These are phyloP conservation scores for Aphis gossypii DNA, from an alignment of 1,140 invertebrate species.

Conservation along the genomic window DNA sequence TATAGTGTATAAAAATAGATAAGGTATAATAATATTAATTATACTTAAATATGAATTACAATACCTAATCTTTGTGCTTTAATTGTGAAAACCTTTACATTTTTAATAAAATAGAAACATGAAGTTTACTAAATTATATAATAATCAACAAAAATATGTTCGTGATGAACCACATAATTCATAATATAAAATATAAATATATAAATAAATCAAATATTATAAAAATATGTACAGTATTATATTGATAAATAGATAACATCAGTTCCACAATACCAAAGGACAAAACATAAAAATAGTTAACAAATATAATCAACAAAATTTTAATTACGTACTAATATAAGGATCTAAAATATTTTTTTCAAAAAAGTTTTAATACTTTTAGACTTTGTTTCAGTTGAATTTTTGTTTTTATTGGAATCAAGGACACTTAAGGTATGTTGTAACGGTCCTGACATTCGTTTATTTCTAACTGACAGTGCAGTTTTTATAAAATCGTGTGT, in stretches of 20 bases:
- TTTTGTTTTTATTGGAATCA: slow-evolving; percentile 21
- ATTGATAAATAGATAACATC: slow-evolving; percentile 36
- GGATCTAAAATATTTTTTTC: slow-evolving; percentile 32
- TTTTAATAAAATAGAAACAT: neutral
- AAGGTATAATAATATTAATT: neutral
- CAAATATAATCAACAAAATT: neutral
- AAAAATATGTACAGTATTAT: neutral
- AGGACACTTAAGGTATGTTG: neutral
- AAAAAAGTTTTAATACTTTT: slow-evolving; percentile 53
- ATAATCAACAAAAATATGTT: neutral
- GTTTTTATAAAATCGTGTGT: slow-evolving; percentile 56
- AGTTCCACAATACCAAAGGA: slow-evolving; percentile 18
- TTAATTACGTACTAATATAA: neutral
- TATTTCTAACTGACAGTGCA: slow-evolving; percentile 52
- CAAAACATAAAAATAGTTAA: slow-evolving; percentile 43
- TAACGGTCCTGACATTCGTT: slow-evolving; percentile 38
- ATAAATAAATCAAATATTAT: neutral
- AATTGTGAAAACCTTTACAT: neutral
- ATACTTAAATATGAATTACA: neutral
- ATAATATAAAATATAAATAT: neutral
- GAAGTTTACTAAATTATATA: neutral
- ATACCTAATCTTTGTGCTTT: neutral
- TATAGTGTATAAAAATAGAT: neutral
- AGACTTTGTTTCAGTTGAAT: slow-evolving; percentile 10
- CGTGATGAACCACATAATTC: neutral